Evolutionary conservation across 2,797 vertebrate species (phyloP).

Genomic region (Pseudochirops corinnae): DNA sequence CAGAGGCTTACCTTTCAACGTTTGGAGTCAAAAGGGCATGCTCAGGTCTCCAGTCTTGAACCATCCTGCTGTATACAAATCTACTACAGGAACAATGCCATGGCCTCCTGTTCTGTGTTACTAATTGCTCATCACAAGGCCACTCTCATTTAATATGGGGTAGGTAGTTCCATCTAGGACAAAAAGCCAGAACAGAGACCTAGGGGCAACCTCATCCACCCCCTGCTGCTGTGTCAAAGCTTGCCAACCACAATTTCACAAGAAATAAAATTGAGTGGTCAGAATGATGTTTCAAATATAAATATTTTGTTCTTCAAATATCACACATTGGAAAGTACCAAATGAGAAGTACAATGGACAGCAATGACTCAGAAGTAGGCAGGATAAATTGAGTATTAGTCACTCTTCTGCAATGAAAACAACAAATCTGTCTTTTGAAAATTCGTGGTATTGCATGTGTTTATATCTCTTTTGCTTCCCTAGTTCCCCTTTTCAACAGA

Average conservation of each 20-base stretch:
- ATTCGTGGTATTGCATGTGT: neutral
- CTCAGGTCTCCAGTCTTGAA: constrained; percentile 21
- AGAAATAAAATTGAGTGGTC: neutral
- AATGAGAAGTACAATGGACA: neutral
- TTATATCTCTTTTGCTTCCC: neutral
- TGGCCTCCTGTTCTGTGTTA: neutral
- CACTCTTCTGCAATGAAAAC: neutral
- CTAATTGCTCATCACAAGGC: neutral
- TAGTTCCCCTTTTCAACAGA: neutral
- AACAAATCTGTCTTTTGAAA: neutral
- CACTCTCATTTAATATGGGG: neutral
- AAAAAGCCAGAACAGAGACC: neutral
- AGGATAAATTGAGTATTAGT: neutral
- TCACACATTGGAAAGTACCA: constrained; percentile 23
- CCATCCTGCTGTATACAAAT: neutral
- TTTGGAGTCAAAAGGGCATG: constrained; percentile 42
- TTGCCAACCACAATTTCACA: neutral
- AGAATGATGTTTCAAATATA: constrained; percentile 9
- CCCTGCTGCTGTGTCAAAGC: neutral
- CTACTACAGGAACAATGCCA: neutral
- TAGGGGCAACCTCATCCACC: neutral
- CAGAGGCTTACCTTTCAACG: constrained; percentile 35
- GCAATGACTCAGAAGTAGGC: neutral
- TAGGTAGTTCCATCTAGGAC: neutral
- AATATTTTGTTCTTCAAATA: constrained; percentile 38